phyloP scores from a whole-genome alignment of 2,888 invertebrate genomes.

The Dryadula phaetusa region DNA sequence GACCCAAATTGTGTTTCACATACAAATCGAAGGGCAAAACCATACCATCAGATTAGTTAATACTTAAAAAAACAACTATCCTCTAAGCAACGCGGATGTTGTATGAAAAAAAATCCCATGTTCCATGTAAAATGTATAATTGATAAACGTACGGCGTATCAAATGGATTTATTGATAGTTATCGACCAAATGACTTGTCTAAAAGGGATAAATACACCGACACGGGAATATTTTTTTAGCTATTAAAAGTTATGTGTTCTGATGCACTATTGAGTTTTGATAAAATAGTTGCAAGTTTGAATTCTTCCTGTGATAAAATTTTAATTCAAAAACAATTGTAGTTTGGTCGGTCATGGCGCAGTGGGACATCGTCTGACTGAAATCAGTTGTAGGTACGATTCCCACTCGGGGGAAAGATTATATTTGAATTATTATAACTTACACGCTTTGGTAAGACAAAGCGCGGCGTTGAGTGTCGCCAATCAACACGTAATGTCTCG shows the following conservation, averaged over 20 bases:
- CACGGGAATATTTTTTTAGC: constrained; percentile 41
- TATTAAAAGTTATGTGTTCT: constrained; percentile 29
- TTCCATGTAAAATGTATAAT: constrained; percentile 54
- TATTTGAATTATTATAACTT: too few species aligned
- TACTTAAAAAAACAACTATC: constrained; percentile 10
- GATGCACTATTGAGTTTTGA: background rate
- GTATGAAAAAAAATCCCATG: constrained; percentile 37
- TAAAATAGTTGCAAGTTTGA: background rate
- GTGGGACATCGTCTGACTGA: too few species aligned
- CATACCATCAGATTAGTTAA: background rate
- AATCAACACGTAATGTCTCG: too few species aligned
- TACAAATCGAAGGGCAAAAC: background rate
- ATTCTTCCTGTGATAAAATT: background rate
- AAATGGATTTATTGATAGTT: constrained; percentile 50
- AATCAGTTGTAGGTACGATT: too few species aligned
- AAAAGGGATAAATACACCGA: constrained; percentile 45
- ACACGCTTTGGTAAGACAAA: too few species aligned
- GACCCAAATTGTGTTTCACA: background rate
- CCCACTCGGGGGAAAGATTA: too few species aligned
- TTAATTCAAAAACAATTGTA: too few species aligned
- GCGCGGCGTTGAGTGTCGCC: too few species aligned
- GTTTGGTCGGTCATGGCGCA: too few species aligned
- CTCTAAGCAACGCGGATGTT: constrained; percentile 38
- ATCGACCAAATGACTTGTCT: constrained; percentile 35
- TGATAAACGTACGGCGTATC: constrained; percentile 49